Base-by-base conservation (phyloP, 1,140 invertebrate genomes). In the Hypothenemus hampei region DNA sequence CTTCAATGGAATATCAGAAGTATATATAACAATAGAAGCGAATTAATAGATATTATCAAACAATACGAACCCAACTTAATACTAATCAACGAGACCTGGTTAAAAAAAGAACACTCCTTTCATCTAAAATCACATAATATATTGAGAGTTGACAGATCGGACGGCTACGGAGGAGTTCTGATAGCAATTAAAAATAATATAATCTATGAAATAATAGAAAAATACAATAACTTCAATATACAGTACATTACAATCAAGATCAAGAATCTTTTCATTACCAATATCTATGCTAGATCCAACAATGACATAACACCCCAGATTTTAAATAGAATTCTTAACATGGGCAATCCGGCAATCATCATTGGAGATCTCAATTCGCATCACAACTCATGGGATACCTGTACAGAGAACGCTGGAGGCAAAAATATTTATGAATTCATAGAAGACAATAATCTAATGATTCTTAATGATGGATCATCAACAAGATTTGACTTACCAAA, bases 1-100 rank as follows among this genome's bases (percentile, higher is more conserved):
- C 6, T 44, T 3, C 41, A 44, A 11, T 44, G 41, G 41, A 44
- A 44, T 2, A 10, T 44, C 10, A 44, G 41, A 24, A 44, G 41
- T 13, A 26, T 44, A 40, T n/a, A n/a, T n/a, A n/a, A n/a, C n/a
- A n/a, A n/a, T n/a, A n/a, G n/a, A n/a, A n/a, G n/a, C n/a, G n/a
- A 40, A 11, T 5, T 40, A 19, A 40, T 40, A 15, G 4, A 7
- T 13, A 11, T 40, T 13, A 40, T 40, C 19, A 40, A 16, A 40
- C 16, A 40, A 19, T 20, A 40, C 10, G 19, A 40, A 7, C 18
- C 37, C 10, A 19, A 40, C n/a, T 15, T 40, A 19, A 20, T 40
- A 18, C 16, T 10, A 19, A 8, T 40, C 4, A 40, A 40, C 19
- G 37, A 40, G 16, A 40, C 37, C 5, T 40, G 37, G 37, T n/a